Evolutionary conservation across 37 sponge, comb jelly and placozoan genomes (phyloP).

Genomic region (Cliona cf. orientalis): DNA sequence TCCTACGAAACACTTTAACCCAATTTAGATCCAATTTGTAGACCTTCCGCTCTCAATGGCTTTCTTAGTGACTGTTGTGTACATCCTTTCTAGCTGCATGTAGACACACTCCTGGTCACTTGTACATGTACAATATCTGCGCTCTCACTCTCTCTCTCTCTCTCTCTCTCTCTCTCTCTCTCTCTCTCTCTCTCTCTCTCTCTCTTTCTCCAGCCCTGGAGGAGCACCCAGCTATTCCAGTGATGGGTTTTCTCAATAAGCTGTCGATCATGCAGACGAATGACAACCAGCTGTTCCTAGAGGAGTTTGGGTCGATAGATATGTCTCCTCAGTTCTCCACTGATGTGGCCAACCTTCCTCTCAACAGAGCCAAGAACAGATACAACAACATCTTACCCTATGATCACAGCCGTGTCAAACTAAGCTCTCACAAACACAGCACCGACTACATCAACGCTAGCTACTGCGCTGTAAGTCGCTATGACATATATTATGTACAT

Average conservation of each 20-base stretch:
- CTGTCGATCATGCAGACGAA: slow-evolving; percentile 68
- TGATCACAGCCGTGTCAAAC: slow-evolving; percentile 78
- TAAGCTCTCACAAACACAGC: slow-evolving; percentile 44
- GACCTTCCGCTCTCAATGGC: too few relatives aligned
- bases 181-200: neutral
- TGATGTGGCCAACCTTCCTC: slow-evolving; percentile 10
- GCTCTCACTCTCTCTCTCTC: neutral
- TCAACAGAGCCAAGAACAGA: slow-evolving; percentile 75
- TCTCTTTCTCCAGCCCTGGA: slow-evolving; percentile 40
- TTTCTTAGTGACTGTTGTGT: too few relatives aligned
- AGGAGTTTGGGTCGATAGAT: slow-evolving; percentile 79
- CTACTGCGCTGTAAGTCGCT: slow-evolving; percentile 74
- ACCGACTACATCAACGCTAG: slow-evolving; percentile 91
- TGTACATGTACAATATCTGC: too few relatives aligned
- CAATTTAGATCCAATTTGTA: too few relatives aligned
- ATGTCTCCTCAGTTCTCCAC: slow-evolving; percentile 32
- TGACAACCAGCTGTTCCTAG: slow-evolving; percentile 81
- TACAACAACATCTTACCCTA: slow-evolving; percentile 85
- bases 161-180: neutral
- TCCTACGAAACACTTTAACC: too few relatives aligned
- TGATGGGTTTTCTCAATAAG: slow-evolving; percentile 47
- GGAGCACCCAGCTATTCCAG: slow-evolving; percentile 66
- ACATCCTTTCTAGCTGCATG: too few relatives aligned
- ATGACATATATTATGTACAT: neutral
- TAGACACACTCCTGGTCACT: too few relatives aligned